Evolutionary conservation across 1,140 invertebrate genomes (phyloP).

Genomic region (Leptinotarsa undecemlineata): DNA sequence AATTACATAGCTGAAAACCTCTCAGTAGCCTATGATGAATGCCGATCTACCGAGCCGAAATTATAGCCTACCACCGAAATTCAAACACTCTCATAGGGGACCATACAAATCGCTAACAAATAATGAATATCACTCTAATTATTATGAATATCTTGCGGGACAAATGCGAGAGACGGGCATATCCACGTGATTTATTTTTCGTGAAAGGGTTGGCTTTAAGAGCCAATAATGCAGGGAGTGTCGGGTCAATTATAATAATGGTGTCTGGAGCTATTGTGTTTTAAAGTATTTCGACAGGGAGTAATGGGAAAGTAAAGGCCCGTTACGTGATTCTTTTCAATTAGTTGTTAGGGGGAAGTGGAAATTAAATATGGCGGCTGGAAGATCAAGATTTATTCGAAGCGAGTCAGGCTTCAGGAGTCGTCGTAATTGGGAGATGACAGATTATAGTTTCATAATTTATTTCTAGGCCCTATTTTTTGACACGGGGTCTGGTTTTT

Average conservation of each 20-base stretch:
- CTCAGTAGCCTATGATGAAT: constrained; percentile 19
- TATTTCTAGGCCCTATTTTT: not conserved
- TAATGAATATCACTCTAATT: constrained; percentile 15
- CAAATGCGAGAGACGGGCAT: not conserved
- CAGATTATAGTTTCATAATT: not conserved
- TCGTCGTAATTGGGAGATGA: constrained; percentile 2
- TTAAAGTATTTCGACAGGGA: constrained; percentile 18
- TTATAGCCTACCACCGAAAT: not conserved
- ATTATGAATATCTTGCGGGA: not conserved
- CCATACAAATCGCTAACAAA: constrained; percentile 8
- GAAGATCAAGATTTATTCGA: constrained; percentile 9
- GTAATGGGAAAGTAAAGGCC: constrained; percentile 23
- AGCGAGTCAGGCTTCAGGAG: not conserved
- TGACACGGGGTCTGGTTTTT: not conserved
- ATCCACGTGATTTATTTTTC: constrained; percentile 3
- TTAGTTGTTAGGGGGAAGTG: constrained; percentile 12
- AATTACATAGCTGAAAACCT: not conserved
- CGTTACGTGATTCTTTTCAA: constrained; percentile 22
- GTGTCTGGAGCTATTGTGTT: constrained; percentile 18
- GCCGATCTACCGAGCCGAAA: not conserved
- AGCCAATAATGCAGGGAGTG: constrained; percentile 19
- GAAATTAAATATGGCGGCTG: constrained; percentile 20
- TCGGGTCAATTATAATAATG: constrained; percentile 23
- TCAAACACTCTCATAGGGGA: not conserved
- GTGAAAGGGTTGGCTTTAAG: constrained; percentile 14